These are phyloP conservation scores for Nestor notabilis DNA, from an alignment of 2,113 vertebrate species.

Conservation along the genomic window DNA sequence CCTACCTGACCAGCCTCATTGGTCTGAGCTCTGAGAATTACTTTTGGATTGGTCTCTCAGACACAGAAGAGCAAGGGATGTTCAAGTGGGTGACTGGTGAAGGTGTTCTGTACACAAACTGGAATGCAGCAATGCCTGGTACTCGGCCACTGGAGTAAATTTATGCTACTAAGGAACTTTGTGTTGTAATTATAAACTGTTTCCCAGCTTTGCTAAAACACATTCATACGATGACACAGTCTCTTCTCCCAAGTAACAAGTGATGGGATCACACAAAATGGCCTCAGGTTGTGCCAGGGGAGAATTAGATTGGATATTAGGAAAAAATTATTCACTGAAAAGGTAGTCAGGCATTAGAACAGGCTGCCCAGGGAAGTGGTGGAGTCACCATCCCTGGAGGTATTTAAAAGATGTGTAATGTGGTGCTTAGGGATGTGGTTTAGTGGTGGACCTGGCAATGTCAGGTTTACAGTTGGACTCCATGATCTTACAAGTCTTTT, in stretches of 20 bases:
- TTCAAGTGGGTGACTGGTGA: slow-evolving; percentile 82
- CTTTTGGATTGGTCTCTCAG: slow-evolving; percentile 90
- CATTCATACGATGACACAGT: neutral
- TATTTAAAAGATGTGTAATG: neutral
- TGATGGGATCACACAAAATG: neutral
- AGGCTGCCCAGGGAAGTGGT: neutral
- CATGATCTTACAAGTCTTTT: neutral
- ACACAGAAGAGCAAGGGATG: slow-evolving; percentile 66
- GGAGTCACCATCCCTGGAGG: neutral
- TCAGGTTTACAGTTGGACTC: neutral
- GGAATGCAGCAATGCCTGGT: slow-evolving; percentile 91
- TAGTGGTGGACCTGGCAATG: neutral
- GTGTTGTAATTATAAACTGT: neutral
- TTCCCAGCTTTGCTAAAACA: neutral
- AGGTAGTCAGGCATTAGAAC: neutral
- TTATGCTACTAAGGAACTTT: neutral
- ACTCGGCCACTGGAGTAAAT: neutral
- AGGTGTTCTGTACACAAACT: slow-evolving; percentile 84
- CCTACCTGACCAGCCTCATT: slow-evolving; percentile 87
- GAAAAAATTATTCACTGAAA: neutral
- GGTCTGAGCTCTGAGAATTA: slow-evolving; percentile 88
- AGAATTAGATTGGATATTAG: neutral
- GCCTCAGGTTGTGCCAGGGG: neutral
- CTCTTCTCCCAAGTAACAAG: neutral
- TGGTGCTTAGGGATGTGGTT: neutral